A percentile compares a stretch with the other conserved stretches of the same genome.
Conservation (phyloP, 2,888 invertebrate genomes). For the Mayetiola destructor region DNA sequence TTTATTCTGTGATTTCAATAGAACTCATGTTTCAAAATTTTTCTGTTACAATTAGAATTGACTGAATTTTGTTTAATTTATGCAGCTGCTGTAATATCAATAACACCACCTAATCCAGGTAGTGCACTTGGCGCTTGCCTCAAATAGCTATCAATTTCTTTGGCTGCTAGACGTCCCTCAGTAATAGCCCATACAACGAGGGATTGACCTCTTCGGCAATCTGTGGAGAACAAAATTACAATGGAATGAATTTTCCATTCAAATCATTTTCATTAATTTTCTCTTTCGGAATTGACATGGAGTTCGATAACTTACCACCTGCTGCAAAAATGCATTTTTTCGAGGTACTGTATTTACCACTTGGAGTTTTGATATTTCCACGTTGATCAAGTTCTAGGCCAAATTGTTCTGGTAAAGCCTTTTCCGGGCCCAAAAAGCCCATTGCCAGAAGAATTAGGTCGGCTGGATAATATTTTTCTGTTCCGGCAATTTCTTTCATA, state of each 20-base stretch:
- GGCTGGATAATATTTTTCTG: constrained; percentile 64
- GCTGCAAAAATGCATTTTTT: constrained; percentile 83
- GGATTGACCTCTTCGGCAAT: constrained; percentile 97
- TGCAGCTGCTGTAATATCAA: constrained; percentile 28
- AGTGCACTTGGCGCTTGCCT: constrained; percentile 57
- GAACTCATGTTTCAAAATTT: neutral
- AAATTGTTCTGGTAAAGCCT: constrained; percentile 67
- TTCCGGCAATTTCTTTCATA: constrained; percentile 72
- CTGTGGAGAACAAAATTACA: too few species aligned
- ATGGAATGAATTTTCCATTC: too few species aligned
- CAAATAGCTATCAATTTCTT: constrained; percentile 78
- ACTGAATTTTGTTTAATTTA: neutral
- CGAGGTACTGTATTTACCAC: constrained; percentile 62
- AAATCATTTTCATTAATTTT: too few species aligned
- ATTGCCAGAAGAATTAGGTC: constrained; percentile 92
- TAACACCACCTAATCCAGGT: constrained; percentile 86
- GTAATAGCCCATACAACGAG: constrained; percentile 97
- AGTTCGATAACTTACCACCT: constrained; percentile 58
- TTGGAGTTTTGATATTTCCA: constrained; percentile 76
- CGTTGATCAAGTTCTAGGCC: constrained; percentile 75
- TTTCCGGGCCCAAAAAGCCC: constrained; percentile 96
- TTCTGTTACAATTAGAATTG: constrained; percentile 1
- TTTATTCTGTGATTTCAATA: neutral
- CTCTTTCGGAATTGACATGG: too few species aligned
- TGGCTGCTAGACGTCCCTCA: constrained; percentile 95